Base-by-base conservation (phyloP, 2,888 invertebrate species). In the Netelia virgata region DNA sequence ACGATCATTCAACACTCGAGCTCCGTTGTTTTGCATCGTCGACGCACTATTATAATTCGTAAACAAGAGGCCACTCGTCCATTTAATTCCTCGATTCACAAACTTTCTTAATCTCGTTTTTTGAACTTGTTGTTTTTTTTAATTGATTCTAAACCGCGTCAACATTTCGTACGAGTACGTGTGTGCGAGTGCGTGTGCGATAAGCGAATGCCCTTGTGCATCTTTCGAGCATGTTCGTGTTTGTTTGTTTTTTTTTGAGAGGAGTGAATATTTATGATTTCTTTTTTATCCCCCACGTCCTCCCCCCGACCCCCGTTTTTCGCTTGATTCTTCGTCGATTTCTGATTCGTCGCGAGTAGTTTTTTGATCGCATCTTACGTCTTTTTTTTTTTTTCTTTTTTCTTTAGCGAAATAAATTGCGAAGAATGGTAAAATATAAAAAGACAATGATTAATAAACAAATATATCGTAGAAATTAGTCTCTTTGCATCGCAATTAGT, bases 201-300 rank as follows among this genome's bases (percentile, higher is more conserved):
- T 77, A 83, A 69, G 80, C 82, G 81, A 63, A 86, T 78, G 82
- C 83, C 72, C 73, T 64, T 88, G 75, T 59, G 79, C 75, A 69
- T 86, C 80, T 85, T 80, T 86, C 80, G 66, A 87, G 91, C 91
- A 91, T 91, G 91, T 84, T 69, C 55, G 68, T 85, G n/a, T n/a
- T n/a, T n/a, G n/a, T n/a, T n/a, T n/a, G n/a, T 82, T 28, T 28
- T 28, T 28, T 28, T 79, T 82, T 84, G 86, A 86, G 14, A 74
- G 59, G 50, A 68, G 68, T 81, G 80, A 80, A 76, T 79, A 28
- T 5, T 28, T 28, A 28, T 28, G 28, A 3, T 3, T 28, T 28
- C 28, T 28, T 28, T 28, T 28, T 5, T 28, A 0, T 28, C 28
- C 28, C 2, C 28, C 28, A 3, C 28, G 28, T 5, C 28, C 28